These are phyloP conservation scores for Fabriciana adippe DNA, from an alignment of 2,888 invertebrate genomes.

Conservation along the genomic window DNA sequence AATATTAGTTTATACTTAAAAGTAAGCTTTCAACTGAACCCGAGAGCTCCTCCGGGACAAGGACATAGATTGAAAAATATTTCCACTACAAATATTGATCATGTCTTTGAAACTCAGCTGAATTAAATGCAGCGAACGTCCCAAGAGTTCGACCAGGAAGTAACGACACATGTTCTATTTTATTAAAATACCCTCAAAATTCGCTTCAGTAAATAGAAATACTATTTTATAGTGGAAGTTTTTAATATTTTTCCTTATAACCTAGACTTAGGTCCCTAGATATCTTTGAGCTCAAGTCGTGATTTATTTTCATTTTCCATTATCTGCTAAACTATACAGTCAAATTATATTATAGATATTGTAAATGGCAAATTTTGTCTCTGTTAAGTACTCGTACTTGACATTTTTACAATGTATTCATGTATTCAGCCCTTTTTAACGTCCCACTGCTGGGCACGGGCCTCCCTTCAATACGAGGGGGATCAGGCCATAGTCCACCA, in stretches of 20 bases:
- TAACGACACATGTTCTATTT: conserved; percentile 7
- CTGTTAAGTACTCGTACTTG: no score
- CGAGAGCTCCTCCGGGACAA: conserved; percentile 14
- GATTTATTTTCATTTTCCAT: no score
- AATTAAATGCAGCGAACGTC: conserved; percentile 15
- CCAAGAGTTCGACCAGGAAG: background rate
- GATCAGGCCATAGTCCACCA: no score
- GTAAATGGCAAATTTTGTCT: no score
- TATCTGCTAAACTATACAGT: no score
- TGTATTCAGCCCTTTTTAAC: no score
- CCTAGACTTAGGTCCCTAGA: no score
- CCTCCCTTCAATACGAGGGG: no score
- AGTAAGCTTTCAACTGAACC: background rate
- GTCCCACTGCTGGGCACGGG: no score
- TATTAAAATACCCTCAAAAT: background rate
- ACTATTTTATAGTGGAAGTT: background rate
- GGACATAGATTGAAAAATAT: conserved; percentile 23
- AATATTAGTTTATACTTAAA: conserved; percentile 17
- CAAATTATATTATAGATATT: no score
- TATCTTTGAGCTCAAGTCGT: no score
- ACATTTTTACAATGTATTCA: no score
- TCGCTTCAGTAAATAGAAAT: background rate
- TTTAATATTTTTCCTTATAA: background rate
- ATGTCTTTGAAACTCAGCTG: conserved; percentile 16
- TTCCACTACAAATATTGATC: conserved; percentile 23